Evolutionary conservation across 2,797 vertebrate species (phyloP).

Genomic region (Halcyon badia): DNA sequence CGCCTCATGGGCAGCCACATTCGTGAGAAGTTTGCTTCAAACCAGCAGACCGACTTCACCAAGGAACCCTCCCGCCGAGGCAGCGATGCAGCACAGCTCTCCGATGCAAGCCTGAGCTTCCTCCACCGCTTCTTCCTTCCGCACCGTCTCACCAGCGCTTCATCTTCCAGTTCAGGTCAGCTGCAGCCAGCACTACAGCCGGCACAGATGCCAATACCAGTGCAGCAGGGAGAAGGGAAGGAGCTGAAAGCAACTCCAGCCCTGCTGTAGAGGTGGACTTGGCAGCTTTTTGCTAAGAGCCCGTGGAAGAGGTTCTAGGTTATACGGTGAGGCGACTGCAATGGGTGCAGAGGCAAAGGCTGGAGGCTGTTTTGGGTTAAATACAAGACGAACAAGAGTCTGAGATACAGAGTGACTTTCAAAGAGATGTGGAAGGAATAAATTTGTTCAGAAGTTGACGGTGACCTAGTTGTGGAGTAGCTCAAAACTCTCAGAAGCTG

Average conservation of each 20-base stretch:
- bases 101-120: neutral
- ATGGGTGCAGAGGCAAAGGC: neutral
- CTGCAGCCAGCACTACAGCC: neutral
- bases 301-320: neutral
- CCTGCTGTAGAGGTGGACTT: neutral
- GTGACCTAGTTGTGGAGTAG: neutral
- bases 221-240: neutral
- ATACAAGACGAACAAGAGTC: rapidly evolving
- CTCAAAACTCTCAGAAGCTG: neutral
- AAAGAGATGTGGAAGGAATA: neutral
- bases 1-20: rapidly evolving
- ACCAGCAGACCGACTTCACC: neutral
- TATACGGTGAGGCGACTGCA: rapidly evolving
- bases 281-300: neutral
- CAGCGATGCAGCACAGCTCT: neutral
- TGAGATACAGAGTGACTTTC: neutral
- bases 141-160: rapidly evolving
- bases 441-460: neutral
- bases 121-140: neutral
- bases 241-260: neutral
- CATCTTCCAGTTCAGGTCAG: neutral
- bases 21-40: neutral
- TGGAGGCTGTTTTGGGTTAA: neutral
- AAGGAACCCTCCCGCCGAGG: neutral
- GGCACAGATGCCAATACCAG: neutral